Evolutionary conservation across 1,140 invertebrate species (phyloP).

Genomic region (Philopotamus ludificatus): DNA sequence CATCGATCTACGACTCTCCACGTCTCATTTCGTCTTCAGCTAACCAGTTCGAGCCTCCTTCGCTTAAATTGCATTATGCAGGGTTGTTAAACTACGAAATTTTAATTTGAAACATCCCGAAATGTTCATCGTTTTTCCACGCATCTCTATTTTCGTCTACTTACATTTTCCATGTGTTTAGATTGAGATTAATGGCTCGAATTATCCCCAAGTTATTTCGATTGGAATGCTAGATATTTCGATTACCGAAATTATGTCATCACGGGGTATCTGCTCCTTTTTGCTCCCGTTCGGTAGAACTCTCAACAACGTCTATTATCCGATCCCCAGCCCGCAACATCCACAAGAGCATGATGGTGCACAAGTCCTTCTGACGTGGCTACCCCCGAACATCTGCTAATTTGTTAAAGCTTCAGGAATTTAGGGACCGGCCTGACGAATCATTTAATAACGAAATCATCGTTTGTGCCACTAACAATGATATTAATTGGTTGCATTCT

Average conservation of each 20-base stretch:
- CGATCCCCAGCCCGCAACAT: conserved; percentile 8
- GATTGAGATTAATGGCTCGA: too few relatives aligned
- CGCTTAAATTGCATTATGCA: conserved; percentile 40
- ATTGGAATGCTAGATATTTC: too few relatives aligned
- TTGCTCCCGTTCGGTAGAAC: too few relatives aligned
- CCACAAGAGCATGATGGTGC: conserved; percentile 26
- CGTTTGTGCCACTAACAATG: conserved; percentile 34
- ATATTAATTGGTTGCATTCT: conserved; percentile 42
- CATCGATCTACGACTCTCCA: conserved; percentile 11
- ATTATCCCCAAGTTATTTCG: too few relatives aligned
- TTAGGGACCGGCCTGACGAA: conserved; percentile 32
- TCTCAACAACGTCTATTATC: conserved; percentile 22
- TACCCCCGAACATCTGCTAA: conserved; percentile 39
- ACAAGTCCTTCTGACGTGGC: conserved; percentile 20
- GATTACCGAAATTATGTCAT: conserved; percentile 39
- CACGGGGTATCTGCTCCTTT: conserved; percentile 27
- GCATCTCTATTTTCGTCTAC: too few relatives aligned
- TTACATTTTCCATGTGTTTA: too few relatives aligned
- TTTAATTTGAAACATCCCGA: conserved; percentile 34
- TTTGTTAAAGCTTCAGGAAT: conserved; percentile 34
- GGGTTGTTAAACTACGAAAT: conserved; percentile 42
- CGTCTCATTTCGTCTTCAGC: conserved; percentile 12
- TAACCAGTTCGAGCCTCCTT: conserved; percentile 30
- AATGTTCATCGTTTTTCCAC: not conserved
- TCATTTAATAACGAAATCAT: conserved; percentile 42